phyloP scores from a whole-genome alignment of 2,113 vertebrate species.

The Girardinichthys multiradiatus region DNA sequence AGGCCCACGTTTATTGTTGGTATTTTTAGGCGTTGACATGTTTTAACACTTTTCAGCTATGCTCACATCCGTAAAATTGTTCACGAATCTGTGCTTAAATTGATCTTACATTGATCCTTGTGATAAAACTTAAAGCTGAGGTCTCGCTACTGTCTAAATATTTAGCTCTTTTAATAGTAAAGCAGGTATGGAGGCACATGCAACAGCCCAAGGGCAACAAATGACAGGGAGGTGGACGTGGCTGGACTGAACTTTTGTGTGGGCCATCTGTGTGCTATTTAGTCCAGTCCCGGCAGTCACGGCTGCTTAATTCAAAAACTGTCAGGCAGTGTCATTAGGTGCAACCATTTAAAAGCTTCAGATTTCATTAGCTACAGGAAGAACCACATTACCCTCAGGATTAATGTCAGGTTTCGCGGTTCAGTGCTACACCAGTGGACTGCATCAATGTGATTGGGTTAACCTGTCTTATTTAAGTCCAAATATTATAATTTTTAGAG shows the following conservation, averaged over 20 bases:
- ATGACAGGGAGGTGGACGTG: slow-evolving; percentile 54
- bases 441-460: slow-evolving; percentile 64
- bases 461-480: slow-evolving; percentile 75
- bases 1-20: background rate
- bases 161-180: slow-evolving; percentile 49
- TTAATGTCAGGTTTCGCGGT: slow-evolving; percentile 80
- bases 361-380: slow-evolving; percentile 84
- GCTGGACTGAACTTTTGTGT: slow-evolving; percentile 65
- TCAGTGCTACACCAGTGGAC: slow-evolving; percentile 63
- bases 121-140: slow-evolving; percentile 21
- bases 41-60: background rate
- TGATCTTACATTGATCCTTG: slow-evolving; percentile 3
- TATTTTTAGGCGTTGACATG: background rate
- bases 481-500: background rate
- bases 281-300: slow-evolving; percentile 73
- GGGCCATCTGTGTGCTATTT: slow-evolving; percentile 84
- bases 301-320: slow-evolving; percentile 81
- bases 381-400: slow-evolving; percentile 81
- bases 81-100: background rate
- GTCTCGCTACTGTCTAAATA: slow-evolving; percentile 26
- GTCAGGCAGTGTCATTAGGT: slow-evolving; percentile 80
- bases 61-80: background rate
- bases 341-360: slow-evolving; percentile 79
- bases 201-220: slow-evolving; percentile 65
- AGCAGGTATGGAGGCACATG: slow-evolving; percentile 62